Percentiles rank a stretch among this genome's conserved stretches.
Evolutionary conservation across 2,113 vertebrate species (phyloP).

Genomic region (Ploceus nigricollis): DNA sequence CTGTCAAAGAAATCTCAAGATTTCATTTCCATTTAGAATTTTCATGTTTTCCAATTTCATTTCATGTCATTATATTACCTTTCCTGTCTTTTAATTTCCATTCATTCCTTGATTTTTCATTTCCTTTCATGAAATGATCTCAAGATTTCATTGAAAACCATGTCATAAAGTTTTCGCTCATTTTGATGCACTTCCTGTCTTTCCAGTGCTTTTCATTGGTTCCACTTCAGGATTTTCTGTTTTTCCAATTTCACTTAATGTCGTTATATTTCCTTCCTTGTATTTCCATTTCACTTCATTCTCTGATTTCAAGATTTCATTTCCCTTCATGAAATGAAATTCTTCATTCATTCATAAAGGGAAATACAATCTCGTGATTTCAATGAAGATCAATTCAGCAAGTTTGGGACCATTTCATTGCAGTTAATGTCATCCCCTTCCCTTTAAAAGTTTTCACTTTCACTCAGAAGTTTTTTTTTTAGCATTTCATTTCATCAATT

Average conservation of each 20-base stretch:
- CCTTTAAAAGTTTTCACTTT: background rate
- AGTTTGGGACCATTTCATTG: background rate
- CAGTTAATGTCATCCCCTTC: background rate
- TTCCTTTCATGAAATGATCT: background rate
- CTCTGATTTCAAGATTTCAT: background rate
- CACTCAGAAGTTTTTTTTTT: background rate
- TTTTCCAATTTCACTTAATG: background rate
- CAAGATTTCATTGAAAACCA: background rate
- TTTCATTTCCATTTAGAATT: background rate
- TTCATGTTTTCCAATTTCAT: background rate
- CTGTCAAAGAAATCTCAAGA: background rate
- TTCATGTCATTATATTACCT: background rate
- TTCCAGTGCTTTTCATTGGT: background rate
- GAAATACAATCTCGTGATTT: rapidly evolving
- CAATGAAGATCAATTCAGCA: background rate
- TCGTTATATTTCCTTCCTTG: background rate
- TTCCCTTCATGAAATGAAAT: background rate
- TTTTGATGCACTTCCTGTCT: background rate
- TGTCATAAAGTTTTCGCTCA: rapidly evolving
- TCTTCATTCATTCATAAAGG: background rate
- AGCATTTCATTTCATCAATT: background rate
- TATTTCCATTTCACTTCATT: background rate
- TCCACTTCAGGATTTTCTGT: background rate
- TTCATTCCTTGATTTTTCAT: background rate
- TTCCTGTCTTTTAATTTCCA: background rate